A percentile compares a stretch with the other conserved stretches of the same genome.
phyloP scores from a whole-genome alignment of 2,797 vertebrate genomes.

The Corythornis leucogaster region DNA sequence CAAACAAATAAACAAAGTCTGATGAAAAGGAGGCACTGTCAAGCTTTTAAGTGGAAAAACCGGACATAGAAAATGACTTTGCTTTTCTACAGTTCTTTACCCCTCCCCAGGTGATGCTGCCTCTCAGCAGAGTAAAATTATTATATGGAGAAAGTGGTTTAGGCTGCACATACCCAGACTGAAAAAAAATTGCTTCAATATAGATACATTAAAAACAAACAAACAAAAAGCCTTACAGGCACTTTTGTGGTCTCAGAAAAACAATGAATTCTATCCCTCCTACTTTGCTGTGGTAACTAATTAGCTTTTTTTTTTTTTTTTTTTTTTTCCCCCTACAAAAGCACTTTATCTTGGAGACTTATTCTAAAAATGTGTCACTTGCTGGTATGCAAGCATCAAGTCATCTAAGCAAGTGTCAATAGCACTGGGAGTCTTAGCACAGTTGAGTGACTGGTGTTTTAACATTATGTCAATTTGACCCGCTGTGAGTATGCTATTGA shows the following conservation, averaged over 20 bases:
- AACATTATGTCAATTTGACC: slow-evolving; percentile 44
- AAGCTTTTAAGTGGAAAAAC: slow-evolving; percentile 33
- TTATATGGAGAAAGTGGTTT: slow-evolving; percentile 44
- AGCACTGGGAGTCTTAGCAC: slow-evolving; percentile 9
- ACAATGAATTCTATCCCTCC: slow-evolving; percentile 44
- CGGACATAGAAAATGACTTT: neutral
- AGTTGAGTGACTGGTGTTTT: slow-evolving; percentile 25
- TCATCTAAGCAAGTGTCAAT: slow-evolving; percentile 50
- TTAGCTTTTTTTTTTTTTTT: neutral
- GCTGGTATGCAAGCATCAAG: slow-evolving; percentile 9
- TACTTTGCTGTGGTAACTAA: slow-evolving; percentile 31
- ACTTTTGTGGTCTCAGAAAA: slow-evolving; percentile 46
- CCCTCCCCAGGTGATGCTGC: slow-evolving; percentile 45
- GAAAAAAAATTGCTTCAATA: slow-evolving; percentile 48
- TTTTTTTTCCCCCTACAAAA: neutral
- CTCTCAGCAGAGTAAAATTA: slow-evolving; percentile 33
- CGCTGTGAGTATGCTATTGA: slow-evolving; percentile 28
- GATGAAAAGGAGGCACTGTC: slow-evolving; percentile 8
- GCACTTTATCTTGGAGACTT: neutral
- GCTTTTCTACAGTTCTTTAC: slow-evolving; percentile 40
- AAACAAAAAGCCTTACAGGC: slow-evolving; percentile 15
- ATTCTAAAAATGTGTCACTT: slow-evolving; percentile 36
- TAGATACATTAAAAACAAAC: slow-evolving; percentile 55
- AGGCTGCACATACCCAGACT: slow-evolving; percentile 12
- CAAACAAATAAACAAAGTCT: slow-evolving; percentile 60